Conservation (phyloP, 2,797 vertebrate genomes). For the Salarias fasciatus region DNA sequence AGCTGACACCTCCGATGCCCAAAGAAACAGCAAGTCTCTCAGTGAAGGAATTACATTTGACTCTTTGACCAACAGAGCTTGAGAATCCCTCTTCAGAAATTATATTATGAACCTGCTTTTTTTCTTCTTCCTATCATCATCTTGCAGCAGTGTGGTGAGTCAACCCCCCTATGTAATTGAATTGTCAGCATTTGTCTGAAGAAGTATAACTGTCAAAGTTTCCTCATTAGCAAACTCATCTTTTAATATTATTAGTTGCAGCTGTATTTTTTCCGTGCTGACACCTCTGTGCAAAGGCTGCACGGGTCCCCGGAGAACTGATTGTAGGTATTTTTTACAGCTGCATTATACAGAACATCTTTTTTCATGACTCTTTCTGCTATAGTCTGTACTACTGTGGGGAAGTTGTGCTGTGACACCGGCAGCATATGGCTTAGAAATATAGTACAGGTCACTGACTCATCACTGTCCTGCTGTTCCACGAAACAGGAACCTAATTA, state of each 20-base stretch:
- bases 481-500: conserved; percentile 56
- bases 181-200: conserved; percentile 17
- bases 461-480: conserved; percentile 32
- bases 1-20: conserved; percentile 8
- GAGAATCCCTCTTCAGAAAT: conserved; percentile 28
- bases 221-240: conserved; percentile 37
- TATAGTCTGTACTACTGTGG: not conserved
- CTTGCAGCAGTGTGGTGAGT: conserved; percentile 10
- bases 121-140: conserved; percentile 6
- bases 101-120: conserved; percentile 10
- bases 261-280: conserved; percentile 18
- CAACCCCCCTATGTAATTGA: conserved; percentile 8
- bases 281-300: conserved; percentile 11
- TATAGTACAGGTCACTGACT: conserved; percentile 33
- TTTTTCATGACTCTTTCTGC: not conserved
- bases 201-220: conserved; percentile 11
- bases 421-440: conserved; percentile 16
- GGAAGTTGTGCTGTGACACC: conserved; percentile 19
- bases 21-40: conserved; percentile 32
- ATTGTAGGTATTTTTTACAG: conserved; percentile 11
- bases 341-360: not conserved
- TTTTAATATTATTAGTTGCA: conserved; percentile 19
- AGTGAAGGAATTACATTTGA: conserved; percentile 42
- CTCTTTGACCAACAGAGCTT: conserved; percentile 38
- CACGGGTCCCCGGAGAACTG: not conserved